Base-by-base conservation (phyloP, 1,140 invertebrate species). In the Neodiprion lecontei region DNA sequence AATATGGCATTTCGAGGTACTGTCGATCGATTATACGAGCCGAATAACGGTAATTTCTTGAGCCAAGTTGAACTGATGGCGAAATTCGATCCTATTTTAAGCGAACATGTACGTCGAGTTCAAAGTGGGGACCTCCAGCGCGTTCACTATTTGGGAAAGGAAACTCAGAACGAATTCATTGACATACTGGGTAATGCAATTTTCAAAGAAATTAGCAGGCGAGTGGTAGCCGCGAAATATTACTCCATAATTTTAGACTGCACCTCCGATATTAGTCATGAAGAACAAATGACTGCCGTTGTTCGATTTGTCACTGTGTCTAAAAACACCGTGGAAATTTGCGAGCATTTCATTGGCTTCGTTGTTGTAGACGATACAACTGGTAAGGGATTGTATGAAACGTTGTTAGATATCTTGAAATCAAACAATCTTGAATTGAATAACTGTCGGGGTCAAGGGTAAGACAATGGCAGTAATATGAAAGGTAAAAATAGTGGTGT, bases 391-490 rank as follows among this genome's bases (percentile, higher is more conserved):
- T 61, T 61, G 53, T 61, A 61, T 61, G 4, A 61, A 61, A 61
- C 11, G 7, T 61, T 61, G 8, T 8, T 61, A 8, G 53, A 61
- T 8, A 61, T 61, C 1, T 61, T 61, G 53, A 61, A 61, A 61
- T 61, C 53, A 3, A 61, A 61, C 53, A 61, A 61, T 61, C 53
- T 61, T 8, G 1, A 61, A 61, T 61, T 61, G 8, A 61, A 61
- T 11, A 61, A 61, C n/a, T 61, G 53, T 8, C 53, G 53, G 69
- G 81, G 80, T n/a, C 85, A 87, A 77, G 77, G 80, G 17, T 87
- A 86, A 76, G 84, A 85, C 73, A 87, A 86, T 78, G 81, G 79
- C 48, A 48, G 77, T 21, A 85, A 83, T 71, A 86, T 87, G 82
- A 75, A 73, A 48, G 84, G 81, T 73, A 79, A 76, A 69, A 74